Evolutionary conservation across 37 sponge, comb jelly and placozoan species (phyloP), one percentile per base, ranked within the genome.

Genomic region (Ephydatia muelleri): DNA sequence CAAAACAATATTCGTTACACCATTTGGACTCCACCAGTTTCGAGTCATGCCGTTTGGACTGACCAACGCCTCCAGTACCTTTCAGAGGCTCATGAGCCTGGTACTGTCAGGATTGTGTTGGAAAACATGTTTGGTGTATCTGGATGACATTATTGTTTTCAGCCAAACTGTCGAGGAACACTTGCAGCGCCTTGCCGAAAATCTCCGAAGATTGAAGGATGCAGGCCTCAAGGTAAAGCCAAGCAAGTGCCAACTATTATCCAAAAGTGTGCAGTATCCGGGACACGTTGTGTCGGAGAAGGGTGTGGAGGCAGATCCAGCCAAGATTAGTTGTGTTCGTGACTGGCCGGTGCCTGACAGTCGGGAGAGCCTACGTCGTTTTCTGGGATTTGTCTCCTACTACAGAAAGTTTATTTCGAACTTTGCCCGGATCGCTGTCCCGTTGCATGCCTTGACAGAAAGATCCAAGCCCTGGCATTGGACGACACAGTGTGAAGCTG

Each of bases 31-130:
- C 71, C 87, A 80, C 68, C 85, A 87, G 72, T 91, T 91, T 49
- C 38, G 43, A 16, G 92, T 87, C 4, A 91, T 91, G 91, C 91
- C 91, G 0, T 91, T 86, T 71, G 87, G 82, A 12, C 72, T 91
- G 3, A 76, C 21, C n/a, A 91, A 91, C 78, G 87, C 85, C 19
- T 88, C 88, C 27, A 77, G 83, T 25, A 78, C 75, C 26, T 90
- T 90, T 43, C 91, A 90, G 72, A 40, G 91, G 37, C 65, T 90
- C 64, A 85, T 90, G 82, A 70, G 75, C 43, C 65, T 32, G 32
- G 83, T 91, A 8, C 47, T 91, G 66, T 19, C 26, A 0, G 83
- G 87, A 12, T 32, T 91, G 70, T 86, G 87, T 34, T 74, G 84
- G 1, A 70, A 34, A 21, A 57, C 65, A 31, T 81, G 86, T 2